Base-by-base conservation (phyloP, 2,113 vertebrate genomes). In the Choloepus hoffmanni region DNA sequence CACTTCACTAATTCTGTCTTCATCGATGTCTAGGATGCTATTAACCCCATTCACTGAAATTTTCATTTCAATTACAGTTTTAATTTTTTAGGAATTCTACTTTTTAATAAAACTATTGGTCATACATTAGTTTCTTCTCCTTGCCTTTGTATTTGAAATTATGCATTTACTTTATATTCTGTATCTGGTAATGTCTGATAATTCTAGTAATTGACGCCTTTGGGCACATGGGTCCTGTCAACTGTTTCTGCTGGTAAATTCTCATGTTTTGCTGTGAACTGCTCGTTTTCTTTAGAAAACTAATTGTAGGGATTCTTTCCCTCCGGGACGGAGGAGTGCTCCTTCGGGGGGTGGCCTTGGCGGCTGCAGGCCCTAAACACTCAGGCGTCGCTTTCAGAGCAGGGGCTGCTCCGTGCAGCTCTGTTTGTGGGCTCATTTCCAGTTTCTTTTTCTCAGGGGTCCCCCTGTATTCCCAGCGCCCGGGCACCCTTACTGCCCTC, bases 401-500 rank as follows among this genome's bases (percentile, higher is more conserved):
- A 26, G 50, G 6, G 3, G 33, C 7, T 3, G n/a, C 72, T 3
- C 4, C 36, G 12, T 40, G 21, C 3, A 24, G 14, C 24, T 9
- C 21, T 33, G n/a, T 3, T 40, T 30, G 7, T 14, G 33, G 33
- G n/a, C 6, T 5, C 7, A 12, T 23, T 43, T 43, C 0, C 5
- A n/a, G 36, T 16, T 19, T 14, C 14, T 2, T 0, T 21, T 45
- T 16, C 68, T 33, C 68, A 1, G 58, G 58, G 76, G 0, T 24
- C 23, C 30, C 58, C 55, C 33, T 0, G 28, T 13, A 1, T 5
- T 3, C 67, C 12, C 15, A 23, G 30, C 65, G 8, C 65, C 58
- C 2, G 0, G 0, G 3, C 13, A 30, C 6, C 76, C 2, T 5
- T 1, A 58, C 62, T 0, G 0, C 0, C 1, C 36, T 14, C 50